Evolutionary conservation across 2,888 invertebrate genomes (phyloP), one percentile per base, ranked within the genome.

Genomic region (Baccha elongata): DNA sequence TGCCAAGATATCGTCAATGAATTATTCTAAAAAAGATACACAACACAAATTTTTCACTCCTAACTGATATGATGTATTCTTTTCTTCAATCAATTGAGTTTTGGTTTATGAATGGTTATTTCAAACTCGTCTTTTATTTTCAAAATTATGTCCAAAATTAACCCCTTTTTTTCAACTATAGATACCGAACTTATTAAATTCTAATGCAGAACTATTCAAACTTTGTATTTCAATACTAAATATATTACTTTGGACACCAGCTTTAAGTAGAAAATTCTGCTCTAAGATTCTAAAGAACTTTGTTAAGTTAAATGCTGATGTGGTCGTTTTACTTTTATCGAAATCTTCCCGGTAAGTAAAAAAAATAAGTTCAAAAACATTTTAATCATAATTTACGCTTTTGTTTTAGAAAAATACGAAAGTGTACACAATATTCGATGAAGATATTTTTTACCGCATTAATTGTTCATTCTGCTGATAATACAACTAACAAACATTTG

Each of bases 361-460:
- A 37, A 21, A 8, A 1, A 4, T 6, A 10, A 15, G n/a, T 23
- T 37, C 10, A 8, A 37, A 21, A 8, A n/a, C 3, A 13, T 13
- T n/a, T 19, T 21, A n/a, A 0, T n/a, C 1, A n/a, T 11, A 46
- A 13, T 5, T 29, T 17, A 4, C 3, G 7, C 32, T 35, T 4
- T 1, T 44, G 44, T 40, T 40, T 21, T 6, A 80, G 80, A 21
- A 69, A 60, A 69, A 64, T 64, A 37, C 15, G 26, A 8, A 40
- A 62, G 8, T 7, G 42, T 19, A 76, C 81, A 0, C 40, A 40
- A 32, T 76, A 48, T 21, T 40, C 71, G 3, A 55, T 67, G 65
- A 81, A 81, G 42, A 71, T 81, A 7, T 72, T 76, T 15, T 19
- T 81, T 7, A 55, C 65, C 0, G 65, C 71, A 3, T 6, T 81